Conservation (phyloP, 2,888 invertebrate genomes). For the Acleris literana region DNA sequence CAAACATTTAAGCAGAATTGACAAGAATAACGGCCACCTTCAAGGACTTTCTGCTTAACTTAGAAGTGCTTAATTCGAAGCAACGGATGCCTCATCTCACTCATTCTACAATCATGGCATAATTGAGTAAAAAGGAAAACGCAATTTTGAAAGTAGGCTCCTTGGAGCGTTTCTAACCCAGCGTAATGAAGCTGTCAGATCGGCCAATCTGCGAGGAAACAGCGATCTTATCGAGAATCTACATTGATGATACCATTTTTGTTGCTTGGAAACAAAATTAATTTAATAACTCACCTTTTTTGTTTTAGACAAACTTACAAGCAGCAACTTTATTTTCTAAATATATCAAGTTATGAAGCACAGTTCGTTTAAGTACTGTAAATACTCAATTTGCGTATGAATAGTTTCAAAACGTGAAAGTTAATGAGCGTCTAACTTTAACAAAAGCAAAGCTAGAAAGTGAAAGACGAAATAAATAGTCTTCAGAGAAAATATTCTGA, state of each 20-base stretch:
- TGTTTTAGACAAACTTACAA: not conserved
- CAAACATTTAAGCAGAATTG: slow-evolving; percentile 37
- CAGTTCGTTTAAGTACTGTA: too few relatives aligned
- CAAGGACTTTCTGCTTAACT: slow-evolving; percentile 40
- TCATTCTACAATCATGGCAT: too few relatives aligned
- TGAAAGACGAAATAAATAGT: not conserved
- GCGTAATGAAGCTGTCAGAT: slow-evolving; percentile 63
- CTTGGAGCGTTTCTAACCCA: slow-evolving; percentile 49
- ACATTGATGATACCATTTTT: slow-evolving; percentile 44
- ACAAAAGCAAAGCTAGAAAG: not conserved
- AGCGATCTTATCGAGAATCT: slow-evolving; percentile 46
- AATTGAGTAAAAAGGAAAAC: too few relatives aligned
- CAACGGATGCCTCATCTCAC: too few relatives aligned
- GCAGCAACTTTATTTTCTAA: slow-evolving; percentile 2
- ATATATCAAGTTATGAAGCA: slow-evolving; percentile 7
- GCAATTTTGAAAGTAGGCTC: slow-evolving; percentile 9
- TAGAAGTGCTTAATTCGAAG: too few relatives aligned
- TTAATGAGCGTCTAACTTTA: slow-evolving; percentile 12
- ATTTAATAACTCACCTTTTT: slow-evolving; percentile 26
- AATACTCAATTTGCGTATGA: too few relatives aligned
- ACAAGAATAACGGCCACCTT: slow-evolving; percentile 52
- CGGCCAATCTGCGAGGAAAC: slow-evolving; percentile 50
- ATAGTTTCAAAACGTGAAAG: not conserved
- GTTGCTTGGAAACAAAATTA: slow-evolving; percentile 39
- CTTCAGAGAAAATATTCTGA: not conserved